Evolutionary conservation across 2,113 vertebrate species (phyloP).

Genomic region (Myotis lucifugus): DNA sequence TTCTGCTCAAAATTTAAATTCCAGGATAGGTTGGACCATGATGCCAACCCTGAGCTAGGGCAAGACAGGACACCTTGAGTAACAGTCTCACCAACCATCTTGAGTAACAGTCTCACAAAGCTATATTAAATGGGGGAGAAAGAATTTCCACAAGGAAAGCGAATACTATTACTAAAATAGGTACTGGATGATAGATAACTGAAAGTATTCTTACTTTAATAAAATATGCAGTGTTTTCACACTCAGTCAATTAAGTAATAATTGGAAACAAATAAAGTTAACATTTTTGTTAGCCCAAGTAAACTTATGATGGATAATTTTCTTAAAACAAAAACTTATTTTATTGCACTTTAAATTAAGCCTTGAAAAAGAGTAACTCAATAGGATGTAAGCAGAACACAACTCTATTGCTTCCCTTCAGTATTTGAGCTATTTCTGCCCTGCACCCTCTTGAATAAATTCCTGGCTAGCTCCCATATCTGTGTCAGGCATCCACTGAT

Average conservation of each 20-base stretch:
- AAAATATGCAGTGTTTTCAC: background rate
- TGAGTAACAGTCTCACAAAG: background rate
- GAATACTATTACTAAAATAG: background rate
- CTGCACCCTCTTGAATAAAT: background rate
- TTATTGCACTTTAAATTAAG: conserved; percentile 11
- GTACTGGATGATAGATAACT: background rate
- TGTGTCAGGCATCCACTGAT: background rate
- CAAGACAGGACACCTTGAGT: background rate
- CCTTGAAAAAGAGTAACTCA: background rate
- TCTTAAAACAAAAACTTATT: conserved; percentile 13
- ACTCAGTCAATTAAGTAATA: background rate
- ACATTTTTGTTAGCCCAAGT: background rate
- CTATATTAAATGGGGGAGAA: background rate
- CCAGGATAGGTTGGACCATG: background rate
- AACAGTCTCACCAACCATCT: background rate
- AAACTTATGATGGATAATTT: background rate
- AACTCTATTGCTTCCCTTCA: background rate
- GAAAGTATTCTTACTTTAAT: background rate
- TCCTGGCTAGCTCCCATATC: background rate
- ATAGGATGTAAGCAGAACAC: background rate
- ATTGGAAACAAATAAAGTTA: conserved; percentile 31
- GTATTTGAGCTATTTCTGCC: background rate
- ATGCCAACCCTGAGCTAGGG: background rate
- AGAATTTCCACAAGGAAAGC: conserved; percentile 17
- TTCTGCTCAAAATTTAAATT: conserved; percentile 10